Evolutionary conservation across 2,113 vertebrate genomes (phyloP), one percentile per base, ranked within the genome.

Genomic region (Sphyrna mokarran): DNA sequence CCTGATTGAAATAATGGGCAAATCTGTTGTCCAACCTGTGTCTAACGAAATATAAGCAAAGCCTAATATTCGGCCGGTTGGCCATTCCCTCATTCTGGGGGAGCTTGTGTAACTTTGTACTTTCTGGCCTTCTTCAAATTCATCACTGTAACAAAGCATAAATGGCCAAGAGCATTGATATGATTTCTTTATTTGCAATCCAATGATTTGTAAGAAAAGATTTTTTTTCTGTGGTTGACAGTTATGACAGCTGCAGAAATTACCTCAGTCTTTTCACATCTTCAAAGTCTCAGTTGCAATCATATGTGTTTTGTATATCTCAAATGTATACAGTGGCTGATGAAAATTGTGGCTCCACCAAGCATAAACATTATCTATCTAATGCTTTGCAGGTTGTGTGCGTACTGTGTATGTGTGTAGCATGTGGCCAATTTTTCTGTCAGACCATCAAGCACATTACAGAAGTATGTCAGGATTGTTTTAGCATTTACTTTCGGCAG

Each of bases 281-380:
- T 90, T 90, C 86, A 89, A 90, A 90, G 87, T 29, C 87, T 90
- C 87, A 16, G 58, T 90, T 90, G 26, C 48, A 90, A 90, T 58
- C 4, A 54, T n/a, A 26, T 16, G 33, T 16, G 87, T 29, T 58
- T 63, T 90, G 87, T 61, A 61, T n/a, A 90, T 90, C 63, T 90
- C 33, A 90, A 90, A 90, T 61, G 48, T 61, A 63, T 61, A 90
- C 48, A 90, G 29, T 29, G 54, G 48, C 29, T 58, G 87, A 90
- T 33, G 87, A 33, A 90, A 90, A 61, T 90, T 90, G 54, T 90
- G 87, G 26, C 58, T 90, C 13, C 54, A 63, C 0, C 5, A 18
- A 10, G 58, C n/a, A n/a, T 26, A 90, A 61, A 11, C 87, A 63
- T 89, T 58, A 58, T 89, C 48, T 11, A 48, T 90, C 48, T 90